These are phyloP conservation scores for Perca flavescens DNA, from an alignment of 2,113 vertebrate genomes.

Conservation along the genomic window DNA sequence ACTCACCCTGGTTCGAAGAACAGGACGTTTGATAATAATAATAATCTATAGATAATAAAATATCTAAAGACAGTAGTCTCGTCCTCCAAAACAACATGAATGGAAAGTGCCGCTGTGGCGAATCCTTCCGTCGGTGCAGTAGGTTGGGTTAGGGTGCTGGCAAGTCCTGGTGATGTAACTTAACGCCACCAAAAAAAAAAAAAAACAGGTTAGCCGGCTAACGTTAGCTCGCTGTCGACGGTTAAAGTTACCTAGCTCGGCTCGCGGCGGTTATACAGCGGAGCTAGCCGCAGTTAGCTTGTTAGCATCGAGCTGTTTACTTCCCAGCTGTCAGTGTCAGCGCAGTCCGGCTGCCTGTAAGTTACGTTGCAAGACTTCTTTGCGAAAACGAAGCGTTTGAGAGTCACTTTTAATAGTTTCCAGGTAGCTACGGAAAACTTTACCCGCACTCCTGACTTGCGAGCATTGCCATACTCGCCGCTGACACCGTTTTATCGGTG, in stretches of 20 bases:
- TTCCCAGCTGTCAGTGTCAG: conserved; percentile 75
- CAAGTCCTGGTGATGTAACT: conserved; percentile 32
- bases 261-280: conserved; percentile 16
- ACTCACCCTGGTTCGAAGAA: conserved; percentile 66
- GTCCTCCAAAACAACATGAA: conserved; percentile 73
- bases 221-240: conserved; percentile 31
- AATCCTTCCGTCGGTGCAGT: conserved; percentile 15
- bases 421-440: conserved; percentile 31
- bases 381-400: not conserved
- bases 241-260: not conserved
- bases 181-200: too few species aligned
- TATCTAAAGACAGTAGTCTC: not conserved
- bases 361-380: not conserved
- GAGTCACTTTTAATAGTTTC: not conserved
- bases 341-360: conserved; percentile 15
- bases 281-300: conserved; percentile 51
- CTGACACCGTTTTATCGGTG: conserved; percentile 62
- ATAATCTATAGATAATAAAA: too few species aligned
- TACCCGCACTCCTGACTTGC: conserved; percentile 59
- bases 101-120: conserved; percentile 50
- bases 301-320: conserved; percentile 74
- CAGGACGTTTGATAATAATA: conserved; percentile 4
- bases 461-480: conserved; percentile 58
- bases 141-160: conserved; percentile 26
- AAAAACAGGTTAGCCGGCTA: conserved; percentile 55